These are phyloP conservation scores for Parazoanthus atlanticus DNA, from an alignment of 92 coral and sea anemone species.

Conservation along the genomic window DNA sequence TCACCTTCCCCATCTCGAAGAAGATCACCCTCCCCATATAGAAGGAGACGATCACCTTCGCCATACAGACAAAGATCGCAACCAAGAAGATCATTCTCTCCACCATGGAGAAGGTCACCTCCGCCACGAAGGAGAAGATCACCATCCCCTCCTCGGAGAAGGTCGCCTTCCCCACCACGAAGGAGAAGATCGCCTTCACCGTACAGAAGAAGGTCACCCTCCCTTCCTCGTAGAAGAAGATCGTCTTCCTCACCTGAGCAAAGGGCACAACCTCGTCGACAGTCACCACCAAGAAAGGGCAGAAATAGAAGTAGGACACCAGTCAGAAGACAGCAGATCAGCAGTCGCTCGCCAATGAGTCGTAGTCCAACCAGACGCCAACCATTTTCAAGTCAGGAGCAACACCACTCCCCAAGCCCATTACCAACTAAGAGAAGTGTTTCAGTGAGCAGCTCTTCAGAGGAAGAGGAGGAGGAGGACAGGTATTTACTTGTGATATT, in stretches of 20 bases:
- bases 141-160: constrained; percentile 1
- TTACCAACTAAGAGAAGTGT: neutral
- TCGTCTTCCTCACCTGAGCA: neutral
- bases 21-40: constrained; percentile 7
- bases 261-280: neutral
- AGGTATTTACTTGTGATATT: neutral
- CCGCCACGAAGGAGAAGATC: constrained; percentile 6
- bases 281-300: neutral
- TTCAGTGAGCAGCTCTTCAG: constrained; percentile 18
- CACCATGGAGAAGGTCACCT: neutral
- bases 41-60: constrained; percentile 28
- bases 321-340: constrained; percentile 14
- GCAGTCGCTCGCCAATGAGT: constrained; percentile 26
- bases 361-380: constrained; percentile 22
- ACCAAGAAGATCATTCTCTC: neutral
- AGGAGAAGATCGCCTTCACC: constrained; percentile 25
- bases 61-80: neutral
- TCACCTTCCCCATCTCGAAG: neutral
- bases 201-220: neutral
- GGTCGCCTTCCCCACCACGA: constrained; percentile 11
- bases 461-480: constrained; percentile 27
- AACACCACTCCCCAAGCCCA: neutral
- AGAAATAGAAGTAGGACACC: constrained; percentile 28
- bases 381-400: neutral
- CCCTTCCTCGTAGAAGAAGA: constrained; percentile 3